Conservation (phyloP, 2,113 vertebrate genomes). For the Urocitellus parryii region DNA sequence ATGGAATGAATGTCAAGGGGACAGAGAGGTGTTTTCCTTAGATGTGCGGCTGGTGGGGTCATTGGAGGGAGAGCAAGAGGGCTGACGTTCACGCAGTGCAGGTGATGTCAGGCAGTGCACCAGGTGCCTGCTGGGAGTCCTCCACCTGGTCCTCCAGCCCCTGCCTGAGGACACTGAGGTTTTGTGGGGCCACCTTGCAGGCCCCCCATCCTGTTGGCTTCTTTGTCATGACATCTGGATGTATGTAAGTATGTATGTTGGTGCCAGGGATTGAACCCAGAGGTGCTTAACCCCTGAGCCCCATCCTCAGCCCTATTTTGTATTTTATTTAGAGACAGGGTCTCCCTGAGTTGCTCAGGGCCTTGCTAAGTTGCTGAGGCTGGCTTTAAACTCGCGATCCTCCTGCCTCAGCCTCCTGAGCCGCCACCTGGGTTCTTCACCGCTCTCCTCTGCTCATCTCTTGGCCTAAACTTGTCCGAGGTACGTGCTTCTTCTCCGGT, state of each 20-base stretch:
- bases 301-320: too few species aligned
- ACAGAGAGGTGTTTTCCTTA: neutral
- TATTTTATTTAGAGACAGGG: too few species aligned
- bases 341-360: too few species aligned
- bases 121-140: neutral
- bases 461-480: neutral
- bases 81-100: neutral
- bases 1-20: neutral
- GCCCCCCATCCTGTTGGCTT: neutral
- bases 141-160: neutral
- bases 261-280: too few species aligned
- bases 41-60: neutral
- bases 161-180: neutral
- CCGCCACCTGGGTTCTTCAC: neutral
- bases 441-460: neutral
- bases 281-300: too few species aligned
- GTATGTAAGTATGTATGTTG: too few species aligned
- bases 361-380: too few species aligned
- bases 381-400: too few species aligned
- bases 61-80: neutral
- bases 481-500: neutral
- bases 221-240: neutral
- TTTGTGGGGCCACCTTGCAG: neutral
- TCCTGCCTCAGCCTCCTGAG: too few species aligned
- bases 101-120: neutral